Conservation (phyloP, 2,797 vertebrate genomes). For the Danio aesculapii region DNA sequence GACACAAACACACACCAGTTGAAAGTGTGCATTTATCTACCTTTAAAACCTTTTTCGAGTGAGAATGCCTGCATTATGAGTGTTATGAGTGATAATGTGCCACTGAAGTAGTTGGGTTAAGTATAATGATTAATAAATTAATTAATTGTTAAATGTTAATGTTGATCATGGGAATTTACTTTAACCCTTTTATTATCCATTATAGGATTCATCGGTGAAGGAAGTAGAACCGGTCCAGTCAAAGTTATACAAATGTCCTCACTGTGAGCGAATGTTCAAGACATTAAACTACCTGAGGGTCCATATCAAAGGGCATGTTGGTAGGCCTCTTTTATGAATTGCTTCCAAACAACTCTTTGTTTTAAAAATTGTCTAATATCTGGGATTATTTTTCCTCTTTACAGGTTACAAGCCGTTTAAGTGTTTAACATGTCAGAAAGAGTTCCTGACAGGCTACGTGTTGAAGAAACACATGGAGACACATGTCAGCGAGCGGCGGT, state of each 20-base stretch:
- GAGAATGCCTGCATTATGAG: too few relatives aligned
- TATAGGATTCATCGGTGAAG: constrained; percentile 70
- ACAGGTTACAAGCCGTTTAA: constrained; percentile 90
- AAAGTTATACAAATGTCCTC: constrained; percentile 84
- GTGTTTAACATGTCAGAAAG: constrained; percentile 90
- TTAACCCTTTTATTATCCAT: neutral
- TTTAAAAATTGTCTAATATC: neutral
- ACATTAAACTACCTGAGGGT: constrained; percentile 86
- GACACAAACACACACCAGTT: too few relatives aligned
- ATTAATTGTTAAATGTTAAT: too few relatives aligned
- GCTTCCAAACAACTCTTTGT: neutral
- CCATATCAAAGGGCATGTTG: constrained; percentile 90
- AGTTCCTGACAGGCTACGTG: constrained; percentile 94
- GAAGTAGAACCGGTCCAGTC: constrained; percentile 63
- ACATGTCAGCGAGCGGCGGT: constrained; percentile 91
- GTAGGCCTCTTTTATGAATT: constrained; percentile 71
- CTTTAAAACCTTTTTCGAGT: too few relatives aligned
- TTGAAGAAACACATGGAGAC: constrained; percentile 96
- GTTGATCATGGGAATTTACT: too few relatives aligned
- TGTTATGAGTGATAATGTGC: too few relatives aligned
- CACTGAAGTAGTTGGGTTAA: too few relatives aligned
- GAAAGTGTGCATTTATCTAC: too few relatives aligned
- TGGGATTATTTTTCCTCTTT: neutral
- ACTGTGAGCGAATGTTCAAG: constrained; percentile 89
- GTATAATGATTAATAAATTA: too few relatives aligned